These are phyloP conservation scores for Oegoconia quadripuncta DNA, from an alignment of 2,888 invertebrate genomes.

Conservation along the genomic window DNA sequence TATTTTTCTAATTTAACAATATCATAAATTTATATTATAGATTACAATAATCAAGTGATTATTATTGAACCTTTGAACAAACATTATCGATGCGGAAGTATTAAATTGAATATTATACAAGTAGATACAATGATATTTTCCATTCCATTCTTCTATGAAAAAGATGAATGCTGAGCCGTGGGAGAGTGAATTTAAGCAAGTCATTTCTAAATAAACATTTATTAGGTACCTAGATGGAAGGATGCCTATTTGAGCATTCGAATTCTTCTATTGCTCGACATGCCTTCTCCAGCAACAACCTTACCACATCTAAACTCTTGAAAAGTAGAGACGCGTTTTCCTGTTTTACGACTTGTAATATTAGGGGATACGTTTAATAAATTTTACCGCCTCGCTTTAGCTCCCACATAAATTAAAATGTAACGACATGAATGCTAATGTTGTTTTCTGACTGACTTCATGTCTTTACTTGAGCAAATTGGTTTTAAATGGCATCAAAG, in stretches of 20 bases:
- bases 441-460: conserved; percentile 30
- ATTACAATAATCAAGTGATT: no score
- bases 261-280: neutral
- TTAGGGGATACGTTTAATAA: conserved; percentile 41
- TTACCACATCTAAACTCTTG: conserved; percentile 22
- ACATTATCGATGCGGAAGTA: no score
- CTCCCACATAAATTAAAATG: conserved; percentile 43
- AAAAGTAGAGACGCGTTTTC: conserved; percentile 27
- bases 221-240: no score
- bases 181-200: no score
- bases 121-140: no score
- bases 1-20: no score
- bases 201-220: no score
- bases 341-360: conserved; percentile 41
- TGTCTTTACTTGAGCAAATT: conserved; percentile 35
- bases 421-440: conserved; percentile 45
- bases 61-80: no score
- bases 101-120: no score
- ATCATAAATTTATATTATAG: no score
- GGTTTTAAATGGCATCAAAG: conserved; percentile 32
- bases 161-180: no score
- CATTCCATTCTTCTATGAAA: no score
- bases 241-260: neutral
- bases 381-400: conserved; percentile 28
- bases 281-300: neutral